Base-by-base conservation (phyloP, 1,140 invertebrate species). In the Mizuhopecten yessoensis region DNA sequence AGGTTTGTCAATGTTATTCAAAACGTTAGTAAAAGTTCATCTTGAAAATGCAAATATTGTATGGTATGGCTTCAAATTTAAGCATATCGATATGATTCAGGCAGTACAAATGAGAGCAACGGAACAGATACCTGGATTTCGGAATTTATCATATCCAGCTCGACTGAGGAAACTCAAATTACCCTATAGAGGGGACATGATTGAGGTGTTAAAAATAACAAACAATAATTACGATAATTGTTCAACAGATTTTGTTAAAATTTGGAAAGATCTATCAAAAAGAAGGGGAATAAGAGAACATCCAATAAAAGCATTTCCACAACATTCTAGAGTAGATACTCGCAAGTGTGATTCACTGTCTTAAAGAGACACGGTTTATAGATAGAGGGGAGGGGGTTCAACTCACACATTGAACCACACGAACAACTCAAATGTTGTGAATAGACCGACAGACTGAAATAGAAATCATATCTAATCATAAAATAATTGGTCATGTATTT, bases 81-180 rank as follows among this genome's bases (percentile, higher is more conserved):
- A 90, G 39, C 34, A 86, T 11, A 88, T 89, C 0, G 86, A 92
- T 7, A 34, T 89, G 87, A 88, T 89, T 17, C 39, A 93, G 45
- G 39, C 57, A 57, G 49, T 91, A 34, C 91, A 91, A 34, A 89
- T 88, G 36, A 91, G 91, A 86, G 88, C 88, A 33, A 91, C 88
- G 17, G 89, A 91, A 87, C 36, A 34, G 33, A 86, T 89, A 36
- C 91, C 34, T 49, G 88, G 88, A 57, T 33, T 89, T 10, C 39
- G 20, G 33, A 20, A 91, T 34, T 33, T 91, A n/a, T 29, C 88
- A 34, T 87, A 91, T 57, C 29, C 34, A 34, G 88, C 87, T 2
- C 49, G 75, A 34, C 34, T 89, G 33, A 89, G 86, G 45, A 57
- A 87, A 87, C 57, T n/a, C 36, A 39, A 39, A 39, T 39, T 39